Conservation (phyloP, 1,140 invertebrate genomes). For the Gryon sp. region DNA sequence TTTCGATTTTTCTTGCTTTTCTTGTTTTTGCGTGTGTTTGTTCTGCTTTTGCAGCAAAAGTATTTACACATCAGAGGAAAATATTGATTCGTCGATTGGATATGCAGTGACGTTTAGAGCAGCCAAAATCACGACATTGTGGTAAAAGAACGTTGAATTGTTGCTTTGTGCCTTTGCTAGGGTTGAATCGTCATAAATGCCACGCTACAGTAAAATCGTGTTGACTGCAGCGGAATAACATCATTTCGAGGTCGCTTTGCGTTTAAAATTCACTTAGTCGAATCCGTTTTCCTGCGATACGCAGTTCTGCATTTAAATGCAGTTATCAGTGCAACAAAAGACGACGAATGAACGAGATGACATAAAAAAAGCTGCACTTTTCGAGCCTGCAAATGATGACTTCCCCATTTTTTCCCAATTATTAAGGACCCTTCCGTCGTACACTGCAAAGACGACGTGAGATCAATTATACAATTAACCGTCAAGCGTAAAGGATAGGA, state of each 20-base stretch:
- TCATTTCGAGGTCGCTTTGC: constrained; percentile 69
- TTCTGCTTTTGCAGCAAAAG: constrained; percentile 9
- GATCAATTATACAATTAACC: constrained; percentile 50
- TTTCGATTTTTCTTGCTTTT: too few species aligned
- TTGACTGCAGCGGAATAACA: constrained; percentile 77
- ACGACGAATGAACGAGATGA: constrained; percentile 27
- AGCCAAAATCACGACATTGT: constrained; percentile 46
- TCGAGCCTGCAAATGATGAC: constrained; percentile 21
- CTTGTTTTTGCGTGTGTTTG: background rate
- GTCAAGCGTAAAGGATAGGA: constrained; percentile 23
- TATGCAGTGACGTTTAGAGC: constrained; percentile 12
- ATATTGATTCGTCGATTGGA: constrained; percentile 33
- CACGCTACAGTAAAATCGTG: constrained; percentile 68
- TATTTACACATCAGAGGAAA: constrained; percentile 26
- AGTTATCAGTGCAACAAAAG: constrained; percentile 69
- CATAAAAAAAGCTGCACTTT: constrained; percentile 67
- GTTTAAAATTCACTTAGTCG: constrained; percentile 73
- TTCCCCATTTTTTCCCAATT: constrained; percentile 48
- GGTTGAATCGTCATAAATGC: constrained; percentile 66
- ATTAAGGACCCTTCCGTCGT: constrained; percentile 20
- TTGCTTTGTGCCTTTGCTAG: constrained; percentile 26
- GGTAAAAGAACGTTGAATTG: constrained; percentile 24
- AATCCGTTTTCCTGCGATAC: constrained; percentile 59
- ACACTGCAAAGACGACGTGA: constrained; percentile 49
- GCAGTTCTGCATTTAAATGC: constrained; percentile 69